phyloP scores from a whole-genome alignment of 2,888 invertebrate species.

The Chrysolina americana region DNA sequence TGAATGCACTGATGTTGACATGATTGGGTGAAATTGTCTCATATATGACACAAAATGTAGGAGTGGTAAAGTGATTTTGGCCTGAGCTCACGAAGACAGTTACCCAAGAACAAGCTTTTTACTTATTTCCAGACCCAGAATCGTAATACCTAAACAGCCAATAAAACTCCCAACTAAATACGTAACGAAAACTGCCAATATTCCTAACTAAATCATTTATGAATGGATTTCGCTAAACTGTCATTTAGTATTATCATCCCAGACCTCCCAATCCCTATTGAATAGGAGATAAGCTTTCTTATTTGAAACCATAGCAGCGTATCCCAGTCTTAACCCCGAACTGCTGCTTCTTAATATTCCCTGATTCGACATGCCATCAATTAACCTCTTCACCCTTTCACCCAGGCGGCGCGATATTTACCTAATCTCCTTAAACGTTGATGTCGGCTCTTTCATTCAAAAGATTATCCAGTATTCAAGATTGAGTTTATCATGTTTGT shows the following conservation, averaged over 20 bases:
- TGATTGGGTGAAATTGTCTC: too few species aligned
- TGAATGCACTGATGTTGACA: too few species aligned
- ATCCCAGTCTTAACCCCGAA: conserved; percentile 19
- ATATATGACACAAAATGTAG: too few species aligned
- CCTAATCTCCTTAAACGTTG: conserved; percentile 46
- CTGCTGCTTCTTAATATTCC: conserved; percentile 31
- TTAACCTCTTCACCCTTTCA: conserved; percentile 41
- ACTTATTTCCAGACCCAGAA: too few species aligned
- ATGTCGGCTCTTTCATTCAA: conserved; percentile 42
- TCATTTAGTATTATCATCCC: background rate
- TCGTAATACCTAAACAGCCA: too few species aligned
- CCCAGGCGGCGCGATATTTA: conserved; percentile 38
- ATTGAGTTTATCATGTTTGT: conserved; percentile 35
- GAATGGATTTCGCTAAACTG: too few species aligned
- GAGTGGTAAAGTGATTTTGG: too few species aligned
- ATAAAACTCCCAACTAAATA: too few species aligned
- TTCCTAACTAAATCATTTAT: too few species aligned
- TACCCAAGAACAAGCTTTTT: too few species aligned
- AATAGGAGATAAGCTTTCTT: conserved; percentile 9
- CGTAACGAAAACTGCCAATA: too few species aligned
- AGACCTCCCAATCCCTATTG: background rate
- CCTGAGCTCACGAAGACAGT: too few species aligned
- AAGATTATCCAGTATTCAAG: conserved; percentile 41
- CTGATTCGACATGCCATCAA: conserved; percentile 41
- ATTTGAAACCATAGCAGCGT: background rate